phyloP scores from a whole-genome alignment of 2,888 invertebrate genomes.

The Amphipyra tragopoginis region DNA sequence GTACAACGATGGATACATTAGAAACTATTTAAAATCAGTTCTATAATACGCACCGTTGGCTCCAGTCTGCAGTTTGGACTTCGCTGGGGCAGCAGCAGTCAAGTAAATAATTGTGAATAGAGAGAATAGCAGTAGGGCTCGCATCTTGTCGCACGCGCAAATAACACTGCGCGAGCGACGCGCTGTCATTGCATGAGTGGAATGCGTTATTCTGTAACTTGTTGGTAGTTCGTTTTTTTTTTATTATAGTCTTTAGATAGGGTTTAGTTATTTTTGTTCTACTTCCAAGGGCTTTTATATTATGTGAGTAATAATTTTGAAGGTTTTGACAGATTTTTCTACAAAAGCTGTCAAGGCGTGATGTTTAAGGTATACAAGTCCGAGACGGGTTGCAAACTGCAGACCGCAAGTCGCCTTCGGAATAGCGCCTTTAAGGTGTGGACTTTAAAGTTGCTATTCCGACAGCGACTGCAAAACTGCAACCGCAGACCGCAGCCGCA shows the following conservation, averaged over 20 bases:
- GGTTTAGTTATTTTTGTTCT: no score
- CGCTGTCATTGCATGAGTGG: constrained; percentile 32
- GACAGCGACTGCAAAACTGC: no score
- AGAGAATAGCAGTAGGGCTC: constrained; percentile 66
- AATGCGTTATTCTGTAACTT: constrained; percentile 60
- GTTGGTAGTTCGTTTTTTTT: neutral
- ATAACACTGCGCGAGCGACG: constrained; percentile 58
- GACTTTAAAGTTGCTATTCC: no score
- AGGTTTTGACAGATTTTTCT: no score
- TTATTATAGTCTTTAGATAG: neutral
- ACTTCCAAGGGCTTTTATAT: no score
- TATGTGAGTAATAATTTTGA: no score
- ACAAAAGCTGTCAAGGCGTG: no score
- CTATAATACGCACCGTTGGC: constrained; percentile 67
- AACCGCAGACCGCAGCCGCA: no score
- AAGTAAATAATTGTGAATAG: constrained; percentile 58
- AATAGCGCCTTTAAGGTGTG: no score
- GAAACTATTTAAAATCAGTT: constrained; percentile 28
- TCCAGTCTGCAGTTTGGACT: constrained; percentile 72
- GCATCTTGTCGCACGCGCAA: constrained; percentile 71
- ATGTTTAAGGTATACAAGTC: no score
- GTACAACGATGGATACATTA: constrained; percentile 26
- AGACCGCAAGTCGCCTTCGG: no score
- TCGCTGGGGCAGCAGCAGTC: constrained; percentile 66
- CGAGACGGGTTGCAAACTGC: no score